These are phyloP conservation scores for Formica aserva DNA, from an alignment of 2,888 invertebrate genomes.

Conservation along the genomic window DNA sequence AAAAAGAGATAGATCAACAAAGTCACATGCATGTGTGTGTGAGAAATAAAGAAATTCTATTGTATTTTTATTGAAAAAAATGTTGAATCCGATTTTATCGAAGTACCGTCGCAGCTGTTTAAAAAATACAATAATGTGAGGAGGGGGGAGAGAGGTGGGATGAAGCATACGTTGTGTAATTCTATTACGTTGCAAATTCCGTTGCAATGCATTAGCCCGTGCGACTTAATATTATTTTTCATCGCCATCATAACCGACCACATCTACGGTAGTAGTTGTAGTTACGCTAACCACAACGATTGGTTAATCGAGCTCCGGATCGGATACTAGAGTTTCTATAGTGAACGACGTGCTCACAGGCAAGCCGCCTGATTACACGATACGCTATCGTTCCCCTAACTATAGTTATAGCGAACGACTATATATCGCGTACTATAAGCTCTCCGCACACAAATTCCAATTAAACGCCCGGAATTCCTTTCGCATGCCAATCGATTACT, in stretches of 20 bases:
- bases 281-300: neutral
- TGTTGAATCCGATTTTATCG: neutral
- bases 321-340: slow-evolving; percentile 3
- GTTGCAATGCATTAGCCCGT: neutral
- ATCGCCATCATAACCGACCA: neutral
- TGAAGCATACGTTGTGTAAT: neutral
- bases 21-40: neutral
- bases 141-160: neutral
- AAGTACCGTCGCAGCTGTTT: neutral
- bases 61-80: neutral
- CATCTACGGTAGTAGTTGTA: neutral
- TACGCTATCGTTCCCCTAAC: slow-evolving; percentile 14
- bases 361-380: slow-evolving; percentile 13
- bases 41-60: neutral
- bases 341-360: slow-evolving; percentile 3
- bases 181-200: neutral
- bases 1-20: neutral
- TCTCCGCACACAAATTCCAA: slow-evolving; percentile 43
- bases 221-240: neutral
- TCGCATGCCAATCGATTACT: slow-evolving; percentile 47
- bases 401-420: slow-evolving; percentile 13
- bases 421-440: slow-evolving; percentile 10
- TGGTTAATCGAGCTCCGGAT: slow-evolving; percentile 12
- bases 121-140: neutral
- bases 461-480: slow-evolving; percentile 51